Evolutionary conservation across 2,888 invertebrate species (phyloP), one percentile per base, ranked within the genome.

Genomic region (Patella pellucida): DNA sequence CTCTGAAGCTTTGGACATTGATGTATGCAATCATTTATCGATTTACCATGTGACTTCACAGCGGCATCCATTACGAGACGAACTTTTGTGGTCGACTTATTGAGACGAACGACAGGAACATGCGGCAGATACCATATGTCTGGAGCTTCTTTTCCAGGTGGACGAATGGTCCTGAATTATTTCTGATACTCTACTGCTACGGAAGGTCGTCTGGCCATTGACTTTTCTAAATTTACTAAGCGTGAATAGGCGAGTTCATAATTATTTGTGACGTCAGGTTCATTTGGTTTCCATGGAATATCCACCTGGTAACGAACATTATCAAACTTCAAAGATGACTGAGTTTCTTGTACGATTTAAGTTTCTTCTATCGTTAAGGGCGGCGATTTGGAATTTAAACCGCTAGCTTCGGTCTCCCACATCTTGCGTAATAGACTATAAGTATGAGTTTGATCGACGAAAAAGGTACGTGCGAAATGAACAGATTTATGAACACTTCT

Each of bases 391-490:
- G 62, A n/a, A 62, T n/a, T 62, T 9, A 62, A 1, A 19, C 62
- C 62, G 19, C 11, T 23, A 11, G 19, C 12, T 62, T 62, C 62
- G 11, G 19, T 11, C 23, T 62, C 62, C 62, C 62, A 62, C 19
- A 62, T 62, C 12, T 62, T n/a, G 19, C 62, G 62, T 19, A 19
- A 19, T 62, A 62, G 19, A n/a, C 23, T n/a, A 23, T 62, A 19
- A 19, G 62, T 62, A 62, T 41, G 62, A 71, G n/a, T 31, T 15
- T 51, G 41, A 54, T 73, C 41, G 3, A 67, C 68, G 67, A 73
- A 73, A 50, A 62, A 73, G 5, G 70, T n/a, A n/a, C 54, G 15
- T 23, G 27, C 50, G 52, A 74, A 70, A 68, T 41, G 27, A 31
- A 50, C 41, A 19, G 68, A 70, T 15, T 72, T 67, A 12, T 69